These are phyloP conservation scores for Aurelia aurita complex sp. Pacific DNA, from an alignment of 30 jellyfish, hydroid and myxozoan genomes.

Conservation along the genomic window DNA sequence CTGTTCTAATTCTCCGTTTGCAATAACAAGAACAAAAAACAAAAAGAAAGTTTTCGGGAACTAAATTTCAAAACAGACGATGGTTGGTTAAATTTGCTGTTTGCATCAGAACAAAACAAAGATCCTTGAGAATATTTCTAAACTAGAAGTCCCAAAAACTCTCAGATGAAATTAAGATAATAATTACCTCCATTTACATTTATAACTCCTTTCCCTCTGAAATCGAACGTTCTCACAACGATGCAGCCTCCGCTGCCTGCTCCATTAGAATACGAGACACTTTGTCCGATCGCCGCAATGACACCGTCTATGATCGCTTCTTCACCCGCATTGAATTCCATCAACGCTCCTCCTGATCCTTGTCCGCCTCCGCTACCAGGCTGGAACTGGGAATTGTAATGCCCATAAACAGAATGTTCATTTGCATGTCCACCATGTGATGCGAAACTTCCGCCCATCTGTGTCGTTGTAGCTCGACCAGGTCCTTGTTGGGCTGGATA, in stretches of 20 bases:
- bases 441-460: slow-evolving; percentile 58
- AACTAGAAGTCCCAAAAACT: too few relatives aligned
- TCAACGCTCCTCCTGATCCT: slow-evolving; percentile 67
- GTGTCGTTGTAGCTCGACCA: slow-evolving; percentile 35
- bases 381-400: slow-evolving; percentile 39
- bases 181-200: slow-evolving; percentile 48
- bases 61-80: too few relatives aligned
- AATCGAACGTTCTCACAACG: slow-evolving; percentile 27
- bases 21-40: too few relatives aligned
- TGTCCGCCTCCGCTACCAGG: slow-evolving; percentile 73
- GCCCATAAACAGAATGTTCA: slow-evolving; percentile 54
- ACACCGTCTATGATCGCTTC: slow-evolving; percentile 37
- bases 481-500: slow-evolving; percentile 44
- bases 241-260: slow-evolving; percentile 79
- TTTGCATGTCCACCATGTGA: slow-evolving; percentile 64
- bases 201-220: slow-evolving; percentile 53
- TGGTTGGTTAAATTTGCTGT: too few relatives aligned
- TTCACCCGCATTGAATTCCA: slow-evolving; percentile 37
- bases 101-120: too few relatives aligned
- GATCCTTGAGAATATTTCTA: too few relatives aligned
- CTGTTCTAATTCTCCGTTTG: too few relatives aligned
- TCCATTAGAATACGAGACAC: slow-evolving; percentile 20
- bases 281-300: slow-evolving; percentile 18
- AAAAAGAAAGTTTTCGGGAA: too few relatives aligned
- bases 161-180: too few relatives aligned